Conservation (phyloP, 2,113 vertebrate species). For the Caloenas nicobarica region DNA sequence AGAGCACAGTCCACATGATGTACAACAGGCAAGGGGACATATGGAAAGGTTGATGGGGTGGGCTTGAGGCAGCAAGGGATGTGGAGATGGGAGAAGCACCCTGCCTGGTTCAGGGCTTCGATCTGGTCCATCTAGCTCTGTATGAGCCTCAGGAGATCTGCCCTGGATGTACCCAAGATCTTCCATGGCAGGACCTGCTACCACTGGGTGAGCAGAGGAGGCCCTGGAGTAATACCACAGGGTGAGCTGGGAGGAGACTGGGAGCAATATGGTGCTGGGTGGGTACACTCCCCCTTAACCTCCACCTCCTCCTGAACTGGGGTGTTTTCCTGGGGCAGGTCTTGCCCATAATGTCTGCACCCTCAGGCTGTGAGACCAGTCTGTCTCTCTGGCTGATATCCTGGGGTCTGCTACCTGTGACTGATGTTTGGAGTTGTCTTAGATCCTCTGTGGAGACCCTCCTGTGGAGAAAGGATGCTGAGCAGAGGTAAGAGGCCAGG, state of each 20-base stretch:
- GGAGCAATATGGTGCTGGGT: not conserved
- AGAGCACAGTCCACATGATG: not conserved
- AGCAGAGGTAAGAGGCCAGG: not conserved
- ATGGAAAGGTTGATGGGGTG: not conserved
- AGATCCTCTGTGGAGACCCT: not conserved
- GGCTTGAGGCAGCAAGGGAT: not conserved
- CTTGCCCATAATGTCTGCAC: not conserved
- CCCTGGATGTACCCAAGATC: not conserved
- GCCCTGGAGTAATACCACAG: not conserved
- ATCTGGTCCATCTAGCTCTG: not conserved
- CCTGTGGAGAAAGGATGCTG: not conserved
- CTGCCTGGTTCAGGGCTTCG: not conserved
- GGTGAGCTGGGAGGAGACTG: not conserved
- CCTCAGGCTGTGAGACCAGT: not conserved
- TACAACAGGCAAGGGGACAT: not conserved
- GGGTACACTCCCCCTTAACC: not conserved
- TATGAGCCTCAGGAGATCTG: not conserved
- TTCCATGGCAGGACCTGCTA: not conserved
- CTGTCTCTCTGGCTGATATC: not conserved
- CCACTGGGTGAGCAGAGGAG: not conserved
- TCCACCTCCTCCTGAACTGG: not conserved
- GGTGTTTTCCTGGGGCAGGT: not conserved
- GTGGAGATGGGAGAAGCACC: not conserved
- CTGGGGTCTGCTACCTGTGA: not conserved
- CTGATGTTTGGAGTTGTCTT: not conserved